Base-by-base conservation (phyloP, 1,140 invertebrate species). In the Globodera ellingtonae region DNA sequence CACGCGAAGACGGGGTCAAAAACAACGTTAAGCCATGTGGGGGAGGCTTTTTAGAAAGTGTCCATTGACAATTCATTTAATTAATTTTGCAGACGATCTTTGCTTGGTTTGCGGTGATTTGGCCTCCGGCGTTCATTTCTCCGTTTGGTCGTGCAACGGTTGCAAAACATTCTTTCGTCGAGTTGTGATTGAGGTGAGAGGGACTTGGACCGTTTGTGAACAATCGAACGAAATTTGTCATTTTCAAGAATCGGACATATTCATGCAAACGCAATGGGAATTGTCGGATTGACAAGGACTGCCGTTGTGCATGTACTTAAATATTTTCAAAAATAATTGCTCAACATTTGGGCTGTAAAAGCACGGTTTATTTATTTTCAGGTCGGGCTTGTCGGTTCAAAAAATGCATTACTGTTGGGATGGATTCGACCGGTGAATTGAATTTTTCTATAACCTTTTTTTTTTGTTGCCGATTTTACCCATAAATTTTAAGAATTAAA, bases 251-350 rank as follows among this genome's bases (percentile, higher is more conserved):
- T 80, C 82, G 86, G 47, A 88, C 87, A 10, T 88, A 88, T 79
- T 89, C 87, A 5, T 88, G 87, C 79, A 88, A 88, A 79, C 46
- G 81, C 10, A 82, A 88, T 80, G 87, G 87, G 9, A 82, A 89
- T 65, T 88, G 87, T 78, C 81, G 79, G 8, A 89, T 88, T 44
- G 85, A 89, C 76, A 89, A 85, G 62, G 73, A 82, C 21, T 81
- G 79, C 80, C 70, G 87, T 50, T 89, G 87, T 62, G 79, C 82
- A 15, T 88, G 87, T 77, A n/a, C n/a, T 69, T 72, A 82, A 82
- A 85, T 80, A 50, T 35, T 21, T 62, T 3, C 4, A 48, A 81
- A 9, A 52, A 52, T 52, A 52, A 9, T 52, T 1, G 10, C 50
- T 52, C 50, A 52, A 52, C 7, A 52, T 52, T 52, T 7, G 10